A percentile compares a stretch with the other conserved stretches of the same genome.
These are phyloP conservation scores for Chanos chanos DNA, from an alignment of 2,797 vertebrate genomes.

Conservation along the genomic window DNA sequence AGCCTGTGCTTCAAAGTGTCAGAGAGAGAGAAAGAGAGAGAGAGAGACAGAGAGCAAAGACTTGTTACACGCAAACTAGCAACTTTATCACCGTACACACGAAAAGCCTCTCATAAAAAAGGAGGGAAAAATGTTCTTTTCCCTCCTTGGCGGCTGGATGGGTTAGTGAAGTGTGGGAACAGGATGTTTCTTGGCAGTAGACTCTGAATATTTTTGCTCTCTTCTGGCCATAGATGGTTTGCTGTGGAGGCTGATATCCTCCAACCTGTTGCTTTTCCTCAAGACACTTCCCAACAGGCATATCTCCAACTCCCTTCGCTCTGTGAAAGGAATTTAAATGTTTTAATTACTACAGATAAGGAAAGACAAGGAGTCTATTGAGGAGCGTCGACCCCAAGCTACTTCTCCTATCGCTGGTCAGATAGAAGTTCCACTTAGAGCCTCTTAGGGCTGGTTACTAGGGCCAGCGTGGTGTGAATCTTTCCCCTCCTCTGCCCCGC, in stretches of 20 bases:
- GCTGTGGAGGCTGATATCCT: constrained; percentile 51
- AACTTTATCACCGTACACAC: background rate
- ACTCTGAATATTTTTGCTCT: constrained; percentile 46
- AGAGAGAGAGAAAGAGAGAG: too few relatives aligned
- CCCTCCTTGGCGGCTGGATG: constrained; percentile 19
- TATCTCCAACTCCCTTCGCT: constrained; percentile 54
- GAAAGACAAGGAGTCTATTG: constrained; percentile 66
- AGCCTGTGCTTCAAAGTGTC: too few relatives aligned
- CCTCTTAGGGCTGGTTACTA: constrained; percentile 57
- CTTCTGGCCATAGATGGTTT: constrained; percentile 67
- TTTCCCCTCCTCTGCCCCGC: constrained; percentile 24
- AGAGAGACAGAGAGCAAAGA: too few relatives aligned
- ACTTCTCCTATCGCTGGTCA: constrained; percentile 59
- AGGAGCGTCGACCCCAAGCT: constrained; percentile 55
- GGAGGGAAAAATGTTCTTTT: constrained; percentile 16
- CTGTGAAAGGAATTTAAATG: constrained; percentile 69
- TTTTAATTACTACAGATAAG: constrained; percentile 79
- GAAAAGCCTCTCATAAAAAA: constrained; percentile 12
- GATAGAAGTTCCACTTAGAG: constrained; percentile 70
- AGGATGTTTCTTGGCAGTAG: constrained; percentile 46
- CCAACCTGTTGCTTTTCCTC: constrained; percentile 62
- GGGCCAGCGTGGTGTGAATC: constrained; percentile 47
- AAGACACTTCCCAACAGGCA: constrained; percentile 59
- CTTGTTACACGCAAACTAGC: too few relatives aligned
- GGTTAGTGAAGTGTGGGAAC: constrained; percentile 41